Base-by-base conservation (phyloP, 2,888 invertebrate genomes). In the Parelbella ahira region DNA sequence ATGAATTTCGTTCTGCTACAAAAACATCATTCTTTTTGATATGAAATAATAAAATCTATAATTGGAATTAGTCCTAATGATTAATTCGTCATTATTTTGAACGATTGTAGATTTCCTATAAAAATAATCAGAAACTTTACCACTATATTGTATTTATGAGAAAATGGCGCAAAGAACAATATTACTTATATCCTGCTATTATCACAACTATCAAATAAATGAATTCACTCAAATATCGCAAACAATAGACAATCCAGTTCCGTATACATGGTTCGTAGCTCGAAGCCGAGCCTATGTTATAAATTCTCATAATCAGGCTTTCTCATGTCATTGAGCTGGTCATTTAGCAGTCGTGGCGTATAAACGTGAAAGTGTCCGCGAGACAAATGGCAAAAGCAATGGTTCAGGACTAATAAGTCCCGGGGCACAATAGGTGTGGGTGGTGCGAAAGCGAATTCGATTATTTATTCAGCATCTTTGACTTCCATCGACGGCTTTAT, bases 381-480 rank as follows among this genome's bases (percentile, higher is more conserved):
- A 60, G 63, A 73, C 66, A 71, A 70, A 72, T 66, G 56, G 59
- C 58, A 50, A 44, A 47, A 51, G 55, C 57, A 49, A 39, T 39
- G 15, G 45, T 39, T 43, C 32, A 45, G 44, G 41, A 37, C 43
- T 48, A 48, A 48, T 45, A 48, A 45, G 45, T 44, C 37, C 41
- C 36, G 32, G 25, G 18, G 29, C 32, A 68, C 73, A 70, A 69
- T 67, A 54, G 38, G 63, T 66, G 81, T 80, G 68, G 79, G 80
- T 60, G 69, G 61, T 53, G 58, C 55, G 75, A 77, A 73, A 76
- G 74, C 60, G 67, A 71, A 73, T 68, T 66, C 58, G 65, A 67
- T 63, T 65, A 63, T 60, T 34, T 41, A 57, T 51, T 53, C 54
- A 11, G 49, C 42, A 28, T 34, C 23, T 42, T 42, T 36, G 43